These are phyloP conservation scores for Gallinago paraguaiae DNA, from an alignment of 2,113 vertebrate genomes.

Conservation along the genomic window DNA sequence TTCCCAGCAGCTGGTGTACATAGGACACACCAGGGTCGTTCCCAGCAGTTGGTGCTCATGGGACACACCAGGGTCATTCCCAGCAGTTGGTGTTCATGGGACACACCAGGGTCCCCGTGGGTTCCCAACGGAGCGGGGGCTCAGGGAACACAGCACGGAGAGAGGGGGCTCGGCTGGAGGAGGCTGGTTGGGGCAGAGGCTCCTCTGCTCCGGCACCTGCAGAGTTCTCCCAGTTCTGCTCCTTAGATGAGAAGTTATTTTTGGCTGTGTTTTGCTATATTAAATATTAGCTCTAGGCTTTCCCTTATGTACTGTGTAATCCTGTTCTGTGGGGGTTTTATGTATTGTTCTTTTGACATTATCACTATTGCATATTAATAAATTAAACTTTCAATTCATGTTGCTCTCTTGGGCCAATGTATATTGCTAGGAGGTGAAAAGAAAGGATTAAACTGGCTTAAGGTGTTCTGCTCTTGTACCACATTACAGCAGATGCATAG, in stretches of 20 bases:
- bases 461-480: conserved; percentile 25
- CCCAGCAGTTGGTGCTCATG: neutral
- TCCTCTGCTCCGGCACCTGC: neutral
- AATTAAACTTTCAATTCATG: conserved; percentile 61
- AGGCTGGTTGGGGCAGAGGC: neutral
- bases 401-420: conserved; percentile 40
- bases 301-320: conserved; percentile 38
- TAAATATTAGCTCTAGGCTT: conserved; percentile 69
- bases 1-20: no score
- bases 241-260: conserved; percentile 44
- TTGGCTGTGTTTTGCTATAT: conserved; percentile 56
- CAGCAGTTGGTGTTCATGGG: neutral
- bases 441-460: conserved; percentile 49
- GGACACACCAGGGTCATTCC: no score
- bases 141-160: neutral
- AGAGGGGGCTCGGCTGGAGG: neutral
- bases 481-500: neutral
- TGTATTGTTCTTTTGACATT: conserved; percentile 67
- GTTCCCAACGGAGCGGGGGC: neutral
- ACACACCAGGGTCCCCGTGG: accelerated
- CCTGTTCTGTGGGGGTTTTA: conserved; percentile 49
- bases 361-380: conserved; percentile 65
- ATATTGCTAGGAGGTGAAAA: conserved; percentile 61
- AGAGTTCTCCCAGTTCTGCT: neutral
- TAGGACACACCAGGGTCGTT: no score